Conservation (phyloP, 2,797 vertebrate genomes). For the Gobio occitaniae region DNA sequence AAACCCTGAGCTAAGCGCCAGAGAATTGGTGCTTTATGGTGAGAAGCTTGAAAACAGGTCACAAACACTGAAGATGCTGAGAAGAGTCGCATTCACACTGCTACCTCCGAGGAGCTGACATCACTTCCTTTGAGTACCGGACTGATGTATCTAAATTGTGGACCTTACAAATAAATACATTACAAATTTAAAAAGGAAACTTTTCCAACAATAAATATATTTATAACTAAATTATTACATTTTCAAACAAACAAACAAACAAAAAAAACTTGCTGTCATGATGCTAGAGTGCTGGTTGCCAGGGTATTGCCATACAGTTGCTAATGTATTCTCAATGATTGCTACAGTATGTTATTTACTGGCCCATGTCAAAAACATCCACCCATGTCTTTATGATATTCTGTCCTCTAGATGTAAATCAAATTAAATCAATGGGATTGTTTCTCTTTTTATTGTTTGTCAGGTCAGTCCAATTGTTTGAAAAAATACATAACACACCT, state of each 20-base stretch:
- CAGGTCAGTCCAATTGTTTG: not conserved
- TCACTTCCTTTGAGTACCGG: not conserved
- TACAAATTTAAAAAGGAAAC: not conserved
- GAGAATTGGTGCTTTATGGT: constrained; percentile 18
- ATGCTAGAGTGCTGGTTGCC: not conserved
- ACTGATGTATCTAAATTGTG: not conserved
- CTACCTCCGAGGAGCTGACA: not conserved
- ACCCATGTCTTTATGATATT: not conserved
- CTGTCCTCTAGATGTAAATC: not conserved
- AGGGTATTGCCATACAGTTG: not conserved
- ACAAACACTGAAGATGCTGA: constrained; percentile 33
- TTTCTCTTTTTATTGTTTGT: not conserved
- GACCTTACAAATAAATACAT: not conserved
- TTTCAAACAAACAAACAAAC: not conserved
- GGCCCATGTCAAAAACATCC: not conserved
- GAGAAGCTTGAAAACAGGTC: constrained; percentile 45
- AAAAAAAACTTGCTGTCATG: not conserved
- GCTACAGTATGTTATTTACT: not conserved
- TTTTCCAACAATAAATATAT: not conserved
- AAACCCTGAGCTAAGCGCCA: constrained; percentile 22
- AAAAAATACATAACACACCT: not conserved
- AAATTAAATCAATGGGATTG: too few relatives aligned
- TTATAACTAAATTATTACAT: not conserved
- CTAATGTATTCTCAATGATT: not conserved
- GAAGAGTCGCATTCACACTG: constrained; percentile 24